Evolutionary conservation across 2,888 invertebrate species (phyloP).

Genomic region (Isoperla grammatica): DNA sequence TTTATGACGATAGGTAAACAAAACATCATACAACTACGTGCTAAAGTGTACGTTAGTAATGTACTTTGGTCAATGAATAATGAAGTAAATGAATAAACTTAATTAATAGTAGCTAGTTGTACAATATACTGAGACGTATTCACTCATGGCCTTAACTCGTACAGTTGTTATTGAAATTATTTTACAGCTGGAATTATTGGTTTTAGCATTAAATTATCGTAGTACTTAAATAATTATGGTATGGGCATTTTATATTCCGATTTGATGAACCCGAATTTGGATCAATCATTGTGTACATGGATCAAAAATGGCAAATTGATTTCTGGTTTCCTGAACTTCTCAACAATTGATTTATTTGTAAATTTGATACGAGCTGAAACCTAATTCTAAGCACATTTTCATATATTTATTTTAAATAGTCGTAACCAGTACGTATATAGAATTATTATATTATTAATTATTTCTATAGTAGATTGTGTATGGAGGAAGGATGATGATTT

Average conservation of each 20-base stretch:
- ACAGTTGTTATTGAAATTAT: slow-evolving; percentile 4
- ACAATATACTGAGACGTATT: slow-evolving; percentile 7
- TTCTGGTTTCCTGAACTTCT: no score
- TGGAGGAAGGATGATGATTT: not conserved
- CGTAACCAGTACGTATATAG: not conserved
- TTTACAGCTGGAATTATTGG: slow-evolving; percentile 3
- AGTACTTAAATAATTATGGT: slow-evolving; percentile 10
- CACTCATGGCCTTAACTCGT: slow-evolving; percentile 27
- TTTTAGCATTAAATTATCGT: slow-evolving; percentile 6
- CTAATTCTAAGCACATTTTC: slow-evolving; percentile 2
- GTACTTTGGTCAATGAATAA: not conserved
- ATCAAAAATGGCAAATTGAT: no score
- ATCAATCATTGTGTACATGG: not conserved
- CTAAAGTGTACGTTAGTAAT: not conserved
- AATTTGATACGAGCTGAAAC: not conserved
- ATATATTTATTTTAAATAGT: not conserved
- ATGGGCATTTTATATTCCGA: slow-evolving; percentile 12
- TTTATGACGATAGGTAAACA: slow-evolving; percentile 18
- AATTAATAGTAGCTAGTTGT: not conserved
- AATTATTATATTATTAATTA: not conserved
- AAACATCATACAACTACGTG: not conserved
- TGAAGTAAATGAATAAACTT: not conserved
- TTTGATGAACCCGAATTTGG: not conserved
- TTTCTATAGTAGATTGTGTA: not conserved
- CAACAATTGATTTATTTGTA: not conserved